Percentiles rank a stretch among this genome's conserved stretches.
These are phyloP conservation scores for Gortyna flavago DNA, from an alignment of 2,888 invertebrate genomes.

Conservation along the genomic window DNA sequence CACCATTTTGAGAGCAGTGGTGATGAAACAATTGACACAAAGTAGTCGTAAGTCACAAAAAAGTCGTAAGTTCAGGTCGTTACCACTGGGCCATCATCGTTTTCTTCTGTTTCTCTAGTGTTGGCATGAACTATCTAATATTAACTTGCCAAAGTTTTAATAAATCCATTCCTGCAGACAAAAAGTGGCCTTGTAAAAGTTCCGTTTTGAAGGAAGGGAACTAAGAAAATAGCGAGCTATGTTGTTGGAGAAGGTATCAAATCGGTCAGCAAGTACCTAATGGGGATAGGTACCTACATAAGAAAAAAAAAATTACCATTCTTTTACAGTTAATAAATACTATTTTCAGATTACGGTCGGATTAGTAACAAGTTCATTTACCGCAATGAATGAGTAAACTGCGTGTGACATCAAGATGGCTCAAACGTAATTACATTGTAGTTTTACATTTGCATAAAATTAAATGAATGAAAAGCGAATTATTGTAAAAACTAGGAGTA, in stretches of 20 bases:
- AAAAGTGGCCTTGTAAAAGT: background rate
- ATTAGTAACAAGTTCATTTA: conserved; percentile 20
- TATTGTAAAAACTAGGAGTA: background rate
- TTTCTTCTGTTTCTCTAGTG: too few relatives aligned
- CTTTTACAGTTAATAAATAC: background rate
- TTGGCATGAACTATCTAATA: too few relatives aligned
- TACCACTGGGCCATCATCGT: too few relatives aligned
- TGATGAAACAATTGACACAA: too few relatives aligned
- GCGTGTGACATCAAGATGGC: conserved; percentile 40
- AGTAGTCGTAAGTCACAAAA: too few relatives aligned
- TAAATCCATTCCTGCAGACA: background rate
- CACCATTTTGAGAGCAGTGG: too few relatives aligned
- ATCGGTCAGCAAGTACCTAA: background rate
- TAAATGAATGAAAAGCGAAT: conserved; percentile 25
- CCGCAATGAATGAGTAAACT: conserved; percentile 35
- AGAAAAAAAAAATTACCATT: too few relatives aligned
- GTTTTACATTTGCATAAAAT: conserved; percentile 18
- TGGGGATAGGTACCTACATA: too few relatives aligned
- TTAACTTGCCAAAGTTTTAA: background rate
- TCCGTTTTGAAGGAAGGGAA: background rate
- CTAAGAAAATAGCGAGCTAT: background rate
- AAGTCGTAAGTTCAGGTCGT: too few relatives aligned
- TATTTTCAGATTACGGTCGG: background rate
- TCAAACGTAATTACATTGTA: conserved; percentile 22
- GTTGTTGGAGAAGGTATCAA: background rate